Evolutionary conservation across 2,797 vertebrate genomes (phyloP).

Genomic region (Hydrolagus colliei): DNA sequence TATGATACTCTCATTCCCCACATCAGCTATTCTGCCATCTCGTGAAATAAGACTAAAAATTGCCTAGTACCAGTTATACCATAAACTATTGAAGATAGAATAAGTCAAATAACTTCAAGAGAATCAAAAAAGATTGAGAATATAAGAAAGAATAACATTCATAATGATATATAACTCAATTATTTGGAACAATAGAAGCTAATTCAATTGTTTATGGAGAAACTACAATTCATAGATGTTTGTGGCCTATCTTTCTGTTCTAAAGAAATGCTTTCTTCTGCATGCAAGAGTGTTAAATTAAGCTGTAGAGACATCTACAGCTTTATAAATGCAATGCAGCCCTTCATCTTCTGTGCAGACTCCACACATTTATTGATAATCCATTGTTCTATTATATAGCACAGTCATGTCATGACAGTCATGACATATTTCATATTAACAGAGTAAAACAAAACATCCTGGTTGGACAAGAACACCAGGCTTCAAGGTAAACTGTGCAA

Average conservation of each 20-base stretch:
- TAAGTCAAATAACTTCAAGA: too few species aligned
- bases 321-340: constrained; percentile 13
- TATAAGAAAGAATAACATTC: too few species aligned
- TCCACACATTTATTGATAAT: not conserved
- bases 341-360: not conserved
- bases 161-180: too few species aligned
- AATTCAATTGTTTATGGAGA: too few species aligned
- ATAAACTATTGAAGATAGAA: too few species aligned
- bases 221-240: too few species aligned
- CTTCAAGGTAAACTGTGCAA: not conserved
- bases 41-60: too few species aligned
- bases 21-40: too few species aligned
- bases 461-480: not conserved
- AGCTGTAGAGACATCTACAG: constrained; percentile 18
- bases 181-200: too few species aligned
- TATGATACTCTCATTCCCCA: too few species aligned
- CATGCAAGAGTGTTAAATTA: not conserved
- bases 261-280: not conserved
- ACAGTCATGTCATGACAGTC: not conserved
- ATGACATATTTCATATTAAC: not conserved
- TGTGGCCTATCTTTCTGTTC: not conserved
- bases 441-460: not conserved
- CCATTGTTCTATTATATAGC: not conserved
- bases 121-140: too few species aligned
- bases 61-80: too few species aligned